Base-by-base conservation (phyloP, 2,888 invertebrate genomes). In the Campaea margaritaria region DNA sequence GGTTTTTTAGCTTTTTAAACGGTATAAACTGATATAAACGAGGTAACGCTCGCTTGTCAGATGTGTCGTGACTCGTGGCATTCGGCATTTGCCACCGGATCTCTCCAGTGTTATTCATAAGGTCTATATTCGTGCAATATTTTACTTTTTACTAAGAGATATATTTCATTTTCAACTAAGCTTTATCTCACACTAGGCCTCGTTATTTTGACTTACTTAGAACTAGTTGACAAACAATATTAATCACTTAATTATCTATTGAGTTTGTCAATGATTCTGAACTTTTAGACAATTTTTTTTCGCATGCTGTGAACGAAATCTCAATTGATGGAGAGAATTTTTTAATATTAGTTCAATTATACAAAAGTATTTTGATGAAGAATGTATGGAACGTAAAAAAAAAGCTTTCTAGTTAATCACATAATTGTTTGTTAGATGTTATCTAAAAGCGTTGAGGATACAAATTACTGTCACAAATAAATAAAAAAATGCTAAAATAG, bases 391-490 rank as follows among this genome's bases (percentile, higher is more conserved):
- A 58, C 16, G 50, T 51, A 60, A 47, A 60, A 47, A 60, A 39
- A 55, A 38, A 55, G 61, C 64, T 64, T 58, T 46, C 62, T 62
- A 58, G 45, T 51, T 38, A 15, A 42, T 56, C 15, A 21, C 38
- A 28, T 10, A 41, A n/a, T 49, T 14, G 31, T 42, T 34, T 46
- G 34, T 34, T 46, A 15, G 46, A 8, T 15, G 10, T 44, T 44
- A 13, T 50, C 12, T 13, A 27, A 45, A 50, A 36, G 42, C 15
- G 34, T 51, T 34, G 46, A 34, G 14, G 42, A 47, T 41, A n/a
- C 16, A 41, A 15, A 51, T 38, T 5, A 58, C 44, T 51, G 65
- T 62, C 58, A 64, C 60, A 70, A 66, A 65, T 50, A n/a, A 36
- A n/a, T 43, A 43, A 50, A 31, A 49, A 45, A 57, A 53, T 47